Base-by-base conservation (phyloP, 1,140 invertebrate genomes). In the Pseudomyrmex dendroicus region DNA sequence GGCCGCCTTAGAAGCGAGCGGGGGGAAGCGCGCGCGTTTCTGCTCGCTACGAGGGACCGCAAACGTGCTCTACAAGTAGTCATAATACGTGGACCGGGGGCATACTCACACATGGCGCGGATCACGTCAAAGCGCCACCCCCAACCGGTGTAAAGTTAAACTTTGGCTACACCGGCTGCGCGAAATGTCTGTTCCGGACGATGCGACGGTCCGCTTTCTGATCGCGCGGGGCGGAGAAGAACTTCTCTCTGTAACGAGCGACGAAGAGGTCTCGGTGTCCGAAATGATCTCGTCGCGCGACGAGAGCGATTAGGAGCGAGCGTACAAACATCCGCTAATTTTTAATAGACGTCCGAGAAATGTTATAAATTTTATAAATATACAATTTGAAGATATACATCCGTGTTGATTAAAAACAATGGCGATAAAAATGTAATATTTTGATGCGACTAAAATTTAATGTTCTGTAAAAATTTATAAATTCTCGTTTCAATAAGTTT, bases 101-200 rank as follows among this genome's bases (percentile, higher is more conserved):
- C 82, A 74, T 84, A 82, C 90, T 92, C 86, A 89, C 91, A 93
- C 89, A 90, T 92, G 91, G 91, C 83, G 91, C 92, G 89, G 35
- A 92, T 92, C 91, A 91, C 90, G 90, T 86, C 80, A 61, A 57
- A 57, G 35, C 17, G 7, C 44, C 84, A 10, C 0, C 25, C 20
- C 87, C 77, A 80, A 84, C 82, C 80, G 88, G 88, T 93, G 92
- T 93, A 94, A 94, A 94, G 89, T 93, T 94, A 86, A 93, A 93
- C 92, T 92, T 92, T 85, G 90, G 91, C 85, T 90, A 93, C 92
- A 78, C 93, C 93, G 92, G 93, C 89, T 94, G 93, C 86, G 82
- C 91, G 88, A 88, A 94, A 94, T 94, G 93, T 93, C 93, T 88
- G 73, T 86, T 78, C 88, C 82, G 57, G 67, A 44, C 64, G 54